Evolutionary conservation across 2,888 invertebrate species (phyloP), one percentile per base, ranked within the genome.

Genomic region (Ophion slaviceki): DNA sequence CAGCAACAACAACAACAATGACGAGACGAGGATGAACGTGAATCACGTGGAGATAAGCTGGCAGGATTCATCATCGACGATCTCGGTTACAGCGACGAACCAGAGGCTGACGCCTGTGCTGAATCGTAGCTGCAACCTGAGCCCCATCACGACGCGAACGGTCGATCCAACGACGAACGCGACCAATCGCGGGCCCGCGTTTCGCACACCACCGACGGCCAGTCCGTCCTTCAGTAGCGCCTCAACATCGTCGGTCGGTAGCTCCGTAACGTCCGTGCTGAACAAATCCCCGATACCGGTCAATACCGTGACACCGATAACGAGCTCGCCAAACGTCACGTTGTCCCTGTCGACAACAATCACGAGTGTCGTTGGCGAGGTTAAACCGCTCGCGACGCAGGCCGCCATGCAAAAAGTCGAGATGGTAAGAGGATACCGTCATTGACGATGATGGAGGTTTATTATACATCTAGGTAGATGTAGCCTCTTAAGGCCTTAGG

Each of bases 201-300:
- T 92, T 76, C 91, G 92, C 17, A 92, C 92, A 4, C 91, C 93
- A 57, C 87, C 91, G 8, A 88, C 87, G 5, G 89, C 90, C 7
- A 93, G 93, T 90, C 93, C 94, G 5, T 93, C 92, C 0, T 93
- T 93, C 45, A 94, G 93, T 83, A 92, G 91, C 53, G 91, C 93
- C 8, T 93, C 93, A 7, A 92, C 93, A 1, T 92, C 93, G 3
- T 93, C 93, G 1, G 87, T 92, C 32, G 92, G 91, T 6, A 92
- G 90, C 76, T 87, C 88, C 6, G 87, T 91, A 6, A 90, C 89
- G 10, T 87, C 89, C 14, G 83, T 88, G 40, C 81, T 90, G 47
- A 92, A 91, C 81, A 90, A 91, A 87, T 92, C 93, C 14, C 91
- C 93, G 62, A 89, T 92, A 71, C 91, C 91, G 14, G 82, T 89